Base-by-base conservation (phyloP, 2,888 invertebrate species). In the Amiota minor region DNA sequence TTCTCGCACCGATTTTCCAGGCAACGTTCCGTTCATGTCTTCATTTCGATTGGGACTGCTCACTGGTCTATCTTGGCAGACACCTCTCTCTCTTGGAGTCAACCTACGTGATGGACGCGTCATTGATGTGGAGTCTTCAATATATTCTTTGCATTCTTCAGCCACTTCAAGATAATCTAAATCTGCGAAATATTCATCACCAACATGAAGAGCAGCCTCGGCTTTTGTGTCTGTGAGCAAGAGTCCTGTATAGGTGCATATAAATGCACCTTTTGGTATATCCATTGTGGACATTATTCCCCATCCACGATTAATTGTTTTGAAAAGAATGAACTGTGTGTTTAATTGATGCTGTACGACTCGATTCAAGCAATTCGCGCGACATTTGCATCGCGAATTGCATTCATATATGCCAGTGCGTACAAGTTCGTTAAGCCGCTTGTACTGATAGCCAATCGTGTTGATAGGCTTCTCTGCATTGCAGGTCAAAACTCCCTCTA, bases 331-430 rank as follows among this genome's bases (percentile, higher is more conserved):
- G 70, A 97, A 89, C 84, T 96, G 96, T 70, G 95, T 91, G 76
- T 95, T 94, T 67, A 99, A 90, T 0, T 97, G 97, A 89, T 97
- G 95, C 86, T 99, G 99, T 0, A 96, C 99, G 0, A 99, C 98
- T 62, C 98, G 92, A 88, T 99, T 99, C 12, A 95, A 89, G 88
- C 99, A 99, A 0, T 94, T 95, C 20, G 92, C 91, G 67, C 93
- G 93, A 89, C 99, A 99, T 89, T 95, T 95, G 89, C 98, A 98
- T 72, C 95, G 92, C 1, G 93, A 92, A 89, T 99, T 99, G 87
- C 99, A 99, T 89, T 99, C 99, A 87, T 97, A 99, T 76, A 99
- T 96, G 0, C 98, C 98, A 0, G 97, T 96, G 0, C 95, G 93
- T 0, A 97, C 92, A 14, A 95, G 95, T 79, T 98, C 96, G 0